Percentiles rank a stretch among this genome's conserved stretches.
These are phyloP conservation scores for Dendrolimus pini DNA, from an alignment of 2,888 invertebrate genomes.

Conservation along the genomic window DNA sequence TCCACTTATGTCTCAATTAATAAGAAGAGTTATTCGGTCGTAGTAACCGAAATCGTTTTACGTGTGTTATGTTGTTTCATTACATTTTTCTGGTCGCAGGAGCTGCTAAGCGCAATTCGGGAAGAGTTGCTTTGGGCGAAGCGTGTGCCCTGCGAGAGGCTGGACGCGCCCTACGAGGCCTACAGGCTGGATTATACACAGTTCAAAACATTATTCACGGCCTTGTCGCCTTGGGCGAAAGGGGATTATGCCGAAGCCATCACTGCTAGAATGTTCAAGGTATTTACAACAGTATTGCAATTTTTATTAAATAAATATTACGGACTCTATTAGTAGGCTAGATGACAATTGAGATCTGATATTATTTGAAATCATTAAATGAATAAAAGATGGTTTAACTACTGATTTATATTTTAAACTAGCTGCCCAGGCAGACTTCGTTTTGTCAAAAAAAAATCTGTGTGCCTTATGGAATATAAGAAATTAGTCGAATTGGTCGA, in stretches of 20 bases:
- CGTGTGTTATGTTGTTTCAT: neutral
- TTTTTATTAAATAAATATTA: neutral
- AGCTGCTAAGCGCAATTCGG: conserved; percentile 78
- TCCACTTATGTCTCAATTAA: too few relatives aligned
- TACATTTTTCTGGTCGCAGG: conserved; percentile 38
- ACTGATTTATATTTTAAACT: too few relatives aligned
- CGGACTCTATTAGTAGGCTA: neutral
- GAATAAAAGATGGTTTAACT: too few relatives aligned
- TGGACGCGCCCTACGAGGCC: conserved; percentile 89
- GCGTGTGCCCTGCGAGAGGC: conserved; percentile 81
- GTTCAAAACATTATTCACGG: conserved; percentile 90
- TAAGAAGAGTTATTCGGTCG: too few relatives aligned
- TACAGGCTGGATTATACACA: conserved; percentile 93
- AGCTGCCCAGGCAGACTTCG: too few relatives aligned
- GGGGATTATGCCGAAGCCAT: conserved; percentile 88
- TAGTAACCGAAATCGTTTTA: neutral
- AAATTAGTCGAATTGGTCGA: too few relatives aligned
- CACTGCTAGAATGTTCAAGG: conserved; percentile 92
- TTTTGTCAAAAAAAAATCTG: too few relatives aligned
- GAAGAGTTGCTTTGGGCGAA: conserved; percentile 87
- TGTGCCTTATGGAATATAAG: too few relatives aligned
- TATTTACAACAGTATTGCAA: conserved; percentile 41
- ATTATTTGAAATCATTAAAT: too few relatives aligned
- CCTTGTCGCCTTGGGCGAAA: conserved; percentile 94
- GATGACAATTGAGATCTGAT: too few relatives aligned